Conservation (phyloP, 2,888 invertebrate genomes). For the Calliphora vomitoria region DNA sequence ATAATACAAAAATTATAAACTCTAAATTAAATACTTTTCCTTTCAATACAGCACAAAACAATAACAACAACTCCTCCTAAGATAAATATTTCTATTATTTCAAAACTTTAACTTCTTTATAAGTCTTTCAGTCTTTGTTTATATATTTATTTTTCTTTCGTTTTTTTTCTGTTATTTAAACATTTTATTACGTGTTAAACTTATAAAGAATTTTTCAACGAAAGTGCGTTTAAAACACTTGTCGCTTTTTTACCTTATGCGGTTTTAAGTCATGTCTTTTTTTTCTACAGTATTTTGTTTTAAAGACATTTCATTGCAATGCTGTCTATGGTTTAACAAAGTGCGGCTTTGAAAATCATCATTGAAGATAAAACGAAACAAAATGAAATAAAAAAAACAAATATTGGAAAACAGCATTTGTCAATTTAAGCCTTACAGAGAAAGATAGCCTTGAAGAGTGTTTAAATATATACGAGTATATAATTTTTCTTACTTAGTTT, state of each 20-base stretch:
- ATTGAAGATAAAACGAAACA: conserved; percentile 47
- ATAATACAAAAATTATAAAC: background rate
- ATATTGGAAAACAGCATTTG: conserved; percentile 65
- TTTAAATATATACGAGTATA: conserved; percentile 18
- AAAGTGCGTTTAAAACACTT: conserved; percentile 74
- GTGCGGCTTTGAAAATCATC: conserved; percentile 45
- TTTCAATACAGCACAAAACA: conserved; percentile 50
- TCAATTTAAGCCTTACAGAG: conserved; percentile 64
- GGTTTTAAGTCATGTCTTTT: conserved; percentile 57
- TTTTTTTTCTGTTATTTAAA: conserved; percentile 31
- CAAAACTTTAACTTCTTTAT: conserved; percentile 39
- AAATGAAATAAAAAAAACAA: conserved; percentile 41
- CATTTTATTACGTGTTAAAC: conserved; percentile 71
- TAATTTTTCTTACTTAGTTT: conserved; percentile 46
- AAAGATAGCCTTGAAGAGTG: conserved; percentile 64
- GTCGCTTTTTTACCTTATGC: conserved; percentile 62
- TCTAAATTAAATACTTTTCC: conserved; percentile 28
- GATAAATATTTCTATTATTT: conserved; percentile 47
- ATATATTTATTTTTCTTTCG: background rate
- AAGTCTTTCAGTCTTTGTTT: conserved; percentile 7
- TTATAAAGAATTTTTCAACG: conserved; percentile 73
- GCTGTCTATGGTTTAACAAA: conserved; percentile 53
- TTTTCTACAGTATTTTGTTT: conserved; percentile 37
- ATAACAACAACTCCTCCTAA: conserved; percentile 23
- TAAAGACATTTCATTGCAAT: conserved; percentile 51